These are phyloP conservation scores for Polyodon spathula DNA, from an alignment of 2,113 vertebrate species.

Conservation along the genomic window DNA sequence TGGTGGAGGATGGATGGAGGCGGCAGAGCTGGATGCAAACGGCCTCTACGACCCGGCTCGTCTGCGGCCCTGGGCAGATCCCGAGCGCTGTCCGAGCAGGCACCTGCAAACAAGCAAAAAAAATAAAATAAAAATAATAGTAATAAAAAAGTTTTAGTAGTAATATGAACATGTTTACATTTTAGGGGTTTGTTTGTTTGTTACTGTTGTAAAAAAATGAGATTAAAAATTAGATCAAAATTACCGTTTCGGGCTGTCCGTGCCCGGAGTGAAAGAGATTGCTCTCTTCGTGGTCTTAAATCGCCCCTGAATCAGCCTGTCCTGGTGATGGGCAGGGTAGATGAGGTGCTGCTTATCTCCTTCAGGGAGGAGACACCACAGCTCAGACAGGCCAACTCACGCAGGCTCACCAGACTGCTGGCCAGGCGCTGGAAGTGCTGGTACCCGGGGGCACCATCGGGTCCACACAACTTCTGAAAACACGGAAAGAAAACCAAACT, in stretches of 20 bases:
- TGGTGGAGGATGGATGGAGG: constrained; percentile 4
- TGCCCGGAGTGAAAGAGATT: constrained; percentile 11
- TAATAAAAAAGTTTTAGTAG: too few species aligned
- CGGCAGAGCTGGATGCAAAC: constrained; percentile 5
- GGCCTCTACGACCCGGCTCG: constrained; percentile 13
- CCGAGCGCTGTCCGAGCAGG: constrained; percentile 8
- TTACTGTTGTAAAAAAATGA: too few species aligned
- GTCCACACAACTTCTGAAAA: constrained; percentile 7
- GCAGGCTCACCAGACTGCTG: constrained; percentile 10
- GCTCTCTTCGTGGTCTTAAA: too few species aligned
- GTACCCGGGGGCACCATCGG: constrained; percentile 5
- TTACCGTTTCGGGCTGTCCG: constrained; percentile 7
- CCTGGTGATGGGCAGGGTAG: constrained; percentile 11
- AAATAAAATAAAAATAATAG: too few species aligned
- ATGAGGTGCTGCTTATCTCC: background rate
- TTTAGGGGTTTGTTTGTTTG: too few species aligned
- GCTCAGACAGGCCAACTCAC: constrained; percentile 8
- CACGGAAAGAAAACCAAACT: background rate
- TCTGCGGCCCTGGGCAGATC: constrained; percentile 6
- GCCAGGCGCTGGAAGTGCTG: constrained; percentile 10
- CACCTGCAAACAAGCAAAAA: background rate
- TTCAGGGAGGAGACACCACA: constrained; percentile 1
- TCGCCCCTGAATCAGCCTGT: too few species aligned
- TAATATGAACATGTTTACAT: too few species aligned
- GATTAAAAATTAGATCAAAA: too few species aligned